A percentile compares a stretch with the other conserved stretches of the same genome.
Conservation (phyloP, 2,113 vertebrate species). For the Hippocampus zosterae region DNA sequence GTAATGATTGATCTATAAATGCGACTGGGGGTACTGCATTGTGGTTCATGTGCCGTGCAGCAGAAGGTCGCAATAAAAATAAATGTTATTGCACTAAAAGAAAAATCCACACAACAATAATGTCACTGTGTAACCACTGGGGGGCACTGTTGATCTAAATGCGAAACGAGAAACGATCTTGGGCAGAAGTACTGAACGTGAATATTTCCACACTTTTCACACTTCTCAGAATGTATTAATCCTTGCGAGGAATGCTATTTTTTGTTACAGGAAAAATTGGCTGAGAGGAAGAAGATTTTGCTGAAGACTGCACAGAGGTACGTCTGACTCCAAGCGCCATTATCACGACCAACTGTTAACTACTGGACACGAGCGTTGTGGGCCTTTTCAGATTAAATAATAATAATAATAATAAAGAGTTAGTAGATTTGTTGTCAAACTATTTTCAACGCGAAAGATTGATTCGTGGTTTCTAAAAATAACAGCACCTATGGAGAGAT, state of each 20-base stretch:
- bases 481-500: too few relatives aligned
- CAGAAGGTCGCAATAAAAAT: too few relatives aligned
- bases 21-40: too few relatives aligned
- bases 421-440: too few relatives aligned
- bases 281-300: conserved; percentile 82
- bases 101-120: background rate
- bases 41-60: too few relatives aligned
- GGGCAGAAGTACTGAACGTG: background rate
- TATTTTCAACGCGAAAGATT: too few relatives aligned
- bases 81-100: background rate
- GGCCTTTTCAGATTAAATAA: background rate
- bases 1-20: too few relatives aligned
- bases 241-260: background rate
- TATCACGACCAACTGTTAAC: background rate
- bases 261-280: conserved; percentile 81
- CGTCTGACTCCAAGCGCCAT: conserved; percentile 4
- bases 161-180: background rate
- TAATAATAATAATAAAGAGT: background rate
- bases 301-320: conserved; percentile 89
- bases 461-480: too few relatives aligned
- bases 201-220: background rate
- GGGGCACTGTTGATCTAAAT: conserved; percentile 54
- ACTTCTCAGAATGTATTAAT: background rate
- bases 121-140: conserved; percentile 40
- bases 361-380: too few relatives aligned